These are phyloP conservation scores for Ctenoplectra terminalis DNA, from an alignment of 1,140 invertebrate genomes.

Conservation along the genomic window DNA sequence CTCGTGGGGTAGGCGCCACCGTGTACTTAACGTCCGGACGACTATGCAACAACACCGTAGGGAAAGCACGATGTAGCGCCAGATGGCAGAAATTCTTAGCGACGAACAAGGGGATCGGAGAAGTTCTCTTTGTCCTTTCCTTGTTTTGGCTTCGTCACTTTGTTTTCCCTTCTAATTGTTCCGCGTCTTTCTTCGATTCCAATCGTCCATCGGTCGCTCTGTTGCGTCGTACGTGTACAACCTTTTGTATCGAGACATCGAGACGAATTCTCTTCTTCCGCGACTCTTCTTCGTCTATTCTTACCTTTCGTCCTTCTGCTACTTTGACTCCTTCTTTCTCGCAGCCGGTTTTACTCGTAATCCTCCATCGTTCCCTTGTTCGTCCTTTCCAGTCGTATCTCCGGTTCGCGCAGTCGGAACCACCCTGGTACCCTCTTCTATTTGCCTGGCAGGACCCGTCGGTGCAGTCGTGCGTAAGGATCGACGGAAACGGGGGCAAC, in stretches of 20 bases:
- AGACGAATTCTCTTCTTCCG: too few relatives aligned
- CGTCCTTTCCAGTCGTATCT: constrained; percentile 39
- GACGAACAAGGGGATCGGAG: constrained; percentile 42
- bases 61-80: constrained; percentile 49
- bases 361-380: constrained; percentile 10
- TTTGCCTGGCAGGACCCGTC: neutral
- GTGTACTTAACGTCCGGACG: neutral
- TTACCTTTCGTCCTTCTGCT: neutral
- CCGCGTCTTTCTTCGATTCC: neutral
- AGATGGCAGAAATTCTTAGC: constrained; percentile 61
- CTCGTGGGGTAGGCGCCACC: constrained; percentile 59
- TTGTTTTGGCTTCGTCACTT: neutral
- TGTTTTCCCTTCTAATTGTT: neutral
- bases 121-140: constrained; percentile 9
- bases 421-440: constrained; percentile 30
- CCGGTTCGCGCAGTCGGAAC: constrained; percentile 10
- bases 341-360: constrained; percentile 50
- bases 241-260: too few relatives aligned
- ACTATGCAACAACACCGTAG: neutral
- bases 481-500: constrained; percentile 4
- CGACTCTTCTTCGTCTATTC: neutral
- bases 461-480: constrained; percentile 11
- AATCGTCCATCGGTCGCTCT: neutral
- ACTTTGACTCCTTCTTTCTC: constrained; percentile 18
- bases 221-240: too few relatives aligned